Conservation (phyloP, 2,888 invertebrate species). For the Acanthosepion pharaonis region DNA sequence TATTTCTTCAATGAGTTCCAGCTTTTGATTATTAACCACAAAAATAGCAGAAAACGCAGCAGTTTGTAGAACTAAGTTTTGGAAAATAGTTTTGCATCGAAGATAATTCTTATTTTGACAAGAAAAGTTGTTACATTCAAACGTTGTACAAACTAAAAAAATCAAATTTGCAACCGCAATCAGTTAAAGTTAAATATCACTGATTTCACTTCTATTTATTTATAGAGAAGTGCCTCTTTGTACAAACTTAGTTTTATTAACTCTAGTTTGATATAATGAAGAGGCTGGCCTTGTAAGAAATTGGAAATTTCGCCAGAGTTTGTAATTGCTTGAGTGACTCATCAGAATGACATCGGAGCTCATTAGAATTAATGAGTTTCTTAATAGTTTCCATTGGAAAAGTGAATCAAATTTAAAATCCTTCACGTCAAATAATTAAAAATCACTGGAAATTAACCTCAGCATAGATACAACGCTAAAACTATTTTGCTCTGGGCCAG, state of each 20-base stretch:
- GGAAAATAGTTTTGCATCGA: too few species aligned
- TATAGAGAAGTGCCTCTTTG: too few species aligned
- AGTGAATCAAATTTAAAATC: neutral
- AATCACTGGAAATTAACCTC: conserved; percentile 4
- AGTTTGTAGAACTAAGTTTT: too few species aligned
- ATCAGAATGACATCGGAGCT: neutral
- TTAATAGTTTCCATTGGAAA: conserved; percentile 4
- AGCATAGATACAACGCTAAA: neutral
- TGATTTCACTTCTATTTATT: too few species aligned
- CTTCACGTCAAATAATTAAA: neutral
- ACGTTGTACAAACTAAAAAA: too few species aligned
- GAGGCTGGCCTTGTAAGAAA: neutral
- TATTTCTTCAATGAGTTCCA: too few species aligned
- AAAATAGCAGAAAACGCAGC: too few species aligned
- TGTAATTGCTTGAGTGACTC: neutral
- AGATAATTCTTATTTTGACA: too few species aligned
- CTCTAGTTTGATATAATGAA: neutral
- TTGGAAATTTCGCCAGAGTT: neutral
- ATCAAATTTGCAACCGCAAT: too few species aligned
- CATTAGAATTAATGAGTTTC: neutral
- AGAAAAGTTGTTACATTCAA: too few species aligned
- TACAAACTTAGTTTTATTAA: neutral
- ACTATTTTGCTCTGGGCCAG: neutral
- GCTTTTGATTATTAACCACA: too few species aligned
- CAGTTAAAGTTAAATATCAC: too few species aligned